phyloP scores from a whole-genome alignment of 2,797 vertebrate species.

The Enteromius thamalakanensis region DNA sequence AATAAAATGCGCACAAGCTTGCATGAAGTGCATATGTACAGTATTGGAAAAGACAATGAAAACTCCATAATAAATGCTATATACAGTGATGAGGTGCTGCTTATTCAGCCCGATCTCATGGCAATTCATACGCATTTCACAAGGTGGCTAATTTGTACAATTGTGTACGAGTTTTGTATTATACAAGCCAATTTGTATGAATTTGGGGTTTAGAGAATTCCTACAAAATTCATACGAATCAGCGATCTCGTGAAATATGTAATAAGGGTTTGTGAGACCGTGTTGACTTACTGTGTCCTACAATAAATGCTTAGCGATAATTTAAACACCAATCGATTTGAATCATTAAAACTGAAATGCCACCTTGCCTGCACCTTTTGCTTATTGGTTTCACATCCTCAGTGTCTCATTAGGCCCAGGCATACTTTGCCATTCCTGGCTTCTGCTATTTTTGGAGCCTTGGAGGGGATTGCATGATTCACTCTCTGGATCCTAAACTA shows the following conservation, averaged over 20 bases:
- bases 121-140: no score
- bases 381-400: conserved; percentile 11
- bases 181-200: no score
- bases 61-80: not conserved
- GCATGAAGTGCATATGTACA: not conserved
- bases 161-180: no score
- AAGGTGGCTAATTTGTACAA: no score
- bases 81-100: not conserved
- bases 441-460: conserved; percentile 27
- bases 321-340: not conserved
- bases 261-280: no score
- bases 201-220: no score
- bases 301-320: not conserved
- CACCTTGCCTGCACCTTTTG: not conserved
- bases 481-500: conserved; percentile 41
- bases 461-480: conserved; percentile 24
- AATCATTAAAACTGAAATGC: not conserved
- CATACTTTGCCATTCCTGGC: conserved; percentile 20
- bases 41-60: not conserved
- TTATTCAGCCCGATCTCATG: no score
- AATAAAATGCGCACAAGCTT: no score
- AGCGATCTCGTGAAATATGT: no score
- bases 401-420: conserved; percentile 26
- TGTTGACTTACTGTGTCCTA: no score
- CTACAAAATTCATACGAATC: no score